phyloP scores from a whole-genome alignment of 1,140 invertebrate genomes.

The Drosophila leontia region DNA sequence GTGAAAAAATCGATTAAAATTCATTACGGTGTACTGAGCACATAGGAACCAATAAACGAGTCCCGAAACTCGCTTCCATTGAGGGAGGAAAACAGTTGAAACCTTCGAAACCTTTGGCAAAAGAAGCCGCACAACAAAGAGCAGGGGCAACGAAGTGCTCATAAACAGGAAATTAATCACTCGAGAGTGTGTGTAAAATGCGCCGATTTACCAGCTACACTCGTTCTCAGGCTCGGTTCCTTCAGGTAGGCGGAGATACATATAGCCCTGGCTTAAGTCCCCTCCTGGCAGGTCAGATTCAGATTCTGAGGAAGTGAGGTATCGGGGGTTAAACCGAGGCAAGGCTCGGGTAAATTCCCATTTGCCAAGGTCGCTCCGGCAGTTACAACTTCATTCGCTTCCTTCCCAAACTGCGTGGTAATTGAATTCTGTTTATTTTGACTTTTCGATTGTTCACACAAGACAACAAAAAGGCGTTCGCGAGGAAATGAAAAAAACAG shows the following conservation, averaged over 20 bases:
- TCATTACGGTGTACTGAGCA: constrained; percentile 18
- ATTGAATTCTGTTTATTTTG: constrained; percentile 79
- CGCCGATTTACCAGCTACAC: constrained; percentile 37
- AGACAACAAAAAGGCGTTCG: constrained; percentile 35
- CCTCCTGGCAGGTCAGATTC: constrained; percentile 11
- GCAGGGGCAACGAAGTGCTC: constrained; percentile 54
- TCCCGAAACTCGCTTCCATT: constrained; percentile 39
- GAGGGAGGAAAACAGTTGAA: constrained; percentile 39
- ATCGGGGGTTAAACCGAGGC: constrained; percentile 20
- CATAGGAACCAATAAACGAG: constrained; percentile 19
- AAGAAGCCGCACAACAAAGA: constrained; percentile 70
- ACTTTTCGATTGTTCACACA: constrained; percentile 79
- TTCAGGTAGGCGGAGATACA: constrained; percentile 25
- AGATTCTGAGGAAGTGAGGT: constrained; percentile 36
- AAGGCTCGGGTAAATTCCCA: constrained; percentile 25
- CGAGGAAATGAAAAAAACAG: constrained; percentile 5
- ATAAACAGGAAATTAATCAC: constrained; percentile 82
- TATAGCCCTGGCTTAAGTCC: not conserved
- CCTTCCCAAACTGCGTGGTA: constrained; percentile 41
- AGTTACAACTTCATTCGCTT: constrained; percentile 74
- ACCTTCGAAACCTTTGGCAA: constrained; percentile 31
- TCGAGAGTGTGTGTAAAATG: constrained; percentile 60
- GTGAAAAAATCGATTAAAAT: not conserved
- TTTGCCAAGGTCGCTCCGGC: constrained; percentile 60
- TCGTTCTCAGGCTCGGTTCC: constrained; percentile 21